Evolutionary conservation across 2,797 vertebrate genomes (phyloP).

Genomic region (Urosaurus nigricauda): DNA sequence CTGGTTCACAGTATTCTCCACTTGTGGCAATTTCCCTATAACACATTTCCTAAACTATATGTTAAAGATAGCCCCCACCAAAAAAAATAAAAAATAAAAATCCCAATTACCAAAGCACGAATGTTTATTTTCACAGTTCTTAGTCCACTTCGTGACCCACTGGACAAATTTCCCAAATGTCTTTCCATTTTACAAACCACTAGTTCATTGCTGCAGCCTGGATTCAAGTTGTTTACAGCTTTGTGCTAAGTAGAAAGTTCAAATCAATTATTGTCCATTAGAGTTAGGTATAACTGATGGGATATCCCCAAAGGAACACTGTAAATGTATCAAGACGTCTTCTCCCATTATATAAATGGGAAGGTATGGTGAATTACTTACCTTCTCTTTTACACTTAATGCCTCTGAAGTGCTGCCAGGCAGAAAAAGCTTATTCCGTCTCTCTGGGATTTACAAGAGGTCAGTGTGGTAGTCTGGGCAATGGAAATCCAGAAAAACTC

Average conservation of each 20-base stretch:
- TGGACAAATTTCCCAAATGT: constrained; percentile 79
- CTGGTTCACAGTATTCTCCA: constrained; percentile 7
- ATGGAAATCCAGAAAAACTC: constrained; percentile 48
- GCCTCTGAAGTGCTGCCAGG: constrained; percentile 81
- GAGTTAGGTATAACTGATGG: constrained; percentile 87
- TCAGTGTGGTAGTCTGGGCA: constrained; percentile 69
- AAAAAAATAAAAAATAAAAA: too few species aligned
- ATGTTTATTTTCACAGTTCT: constrained; percentile 69
- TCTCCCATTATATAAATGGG: constrained; percentile 84
- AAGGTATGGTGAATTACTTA: constrained; percentile 83
- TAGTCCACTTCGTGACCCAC: constrained; percentile 69
- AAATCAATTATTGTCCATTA: constrained; percentile 90
- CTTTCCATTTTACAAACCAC: constrained; percentile 82
- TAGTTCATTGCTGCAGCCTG: constrained; percentile 74
- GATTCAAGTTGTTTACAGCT: constrained; percentile 84
- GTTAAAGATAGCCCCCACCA: constrained; percentile 29
- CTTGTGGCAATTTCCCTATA: not conserved
- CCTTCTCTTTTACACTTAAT: constrained; percentile 85
- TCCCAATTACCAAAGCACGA: constrained; percentile 49
- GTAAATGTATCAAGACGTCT: constrained; percentile 85
- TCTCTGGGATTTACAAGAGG: constrained; percentile 73
- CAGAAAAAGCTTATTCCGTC: constrained; percentile 79
- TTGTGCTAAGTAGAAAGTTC: constrained; percentile 85
- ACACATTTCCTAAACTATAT: not conserved
- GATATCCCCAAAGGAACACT: constrained; percentile 84